Evolutionary conservation across 2,888 invertebrate genomes (phyloP).

Genomic region (Orthosia gracilis): DNA sequence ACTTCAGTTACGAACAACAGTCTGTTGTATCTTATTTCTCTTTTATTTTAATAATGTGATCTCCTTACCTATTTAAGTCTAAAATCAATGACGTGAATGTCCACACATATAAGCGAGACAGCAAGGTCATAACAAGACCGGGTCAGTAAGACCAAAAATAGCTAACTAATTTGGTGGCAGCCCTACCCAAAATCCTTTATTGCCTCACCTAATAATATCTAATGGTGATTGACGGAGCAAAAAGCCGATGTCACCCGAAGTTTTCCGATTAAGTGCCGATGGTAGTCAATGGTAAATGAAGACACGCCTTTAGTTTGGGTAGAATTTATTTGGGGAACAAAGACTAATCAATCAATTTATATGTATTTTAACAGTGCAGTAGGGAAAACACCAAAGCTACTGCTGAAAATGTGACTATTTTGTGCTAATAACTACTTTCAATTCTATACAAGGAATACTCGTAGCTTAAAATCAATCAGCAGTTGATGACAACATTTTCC

Average conservation of each 20-base stretch:
- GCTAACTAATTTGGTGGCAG: slow-evolving; percentile 16
- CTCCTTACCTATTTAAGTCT: background rate
- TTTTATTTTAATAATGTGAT: background rate
- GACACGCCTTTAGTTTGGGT: slow-evolving; percentile 34
- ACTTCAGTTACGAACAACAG: too few species aligned
- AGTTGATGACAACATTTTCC: too few species aligned
- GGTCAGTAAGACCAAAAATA: slow-evolving; percentile 15
- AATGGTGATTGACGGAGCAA: slow-evolving; percentile 79
- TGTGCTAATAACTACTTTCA: too few species aligned
- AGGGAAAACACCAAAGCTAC: too few species aligned
- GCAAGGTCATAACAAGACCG: slow-evolving; percentile 5
- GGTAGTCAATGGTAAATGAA: slow-evolving; percentile 70
- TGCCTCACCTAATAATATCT: slow-evolving; percentile 71
- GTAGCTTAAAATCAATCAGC: too few species aligned
- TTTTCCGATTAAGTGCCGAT: slow-evolving; percentile 75
- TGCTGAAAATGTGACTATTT: too few species aligned
- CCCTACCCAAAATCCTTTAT: slow-evolving; percentile 64
- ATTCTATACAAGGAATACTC: too few species aligned
- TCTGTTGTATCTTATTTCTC: background rate
- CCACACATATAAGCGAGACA: background rate
- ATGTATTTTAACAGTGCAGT: too few species aligned
- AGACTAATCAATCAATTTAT: too few species aligned
- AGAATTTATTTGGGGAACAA: background rate
- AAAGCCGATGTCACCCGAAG: slow-evolving; percentile 75
- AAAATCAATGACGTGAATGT: background rate